Percentiles rank a stretch among this genome's conserved stretches.
phyloP scores from a whole-genome alignment of 1,140 invertebrate species.

The Laupala kohalensis region DNA sequence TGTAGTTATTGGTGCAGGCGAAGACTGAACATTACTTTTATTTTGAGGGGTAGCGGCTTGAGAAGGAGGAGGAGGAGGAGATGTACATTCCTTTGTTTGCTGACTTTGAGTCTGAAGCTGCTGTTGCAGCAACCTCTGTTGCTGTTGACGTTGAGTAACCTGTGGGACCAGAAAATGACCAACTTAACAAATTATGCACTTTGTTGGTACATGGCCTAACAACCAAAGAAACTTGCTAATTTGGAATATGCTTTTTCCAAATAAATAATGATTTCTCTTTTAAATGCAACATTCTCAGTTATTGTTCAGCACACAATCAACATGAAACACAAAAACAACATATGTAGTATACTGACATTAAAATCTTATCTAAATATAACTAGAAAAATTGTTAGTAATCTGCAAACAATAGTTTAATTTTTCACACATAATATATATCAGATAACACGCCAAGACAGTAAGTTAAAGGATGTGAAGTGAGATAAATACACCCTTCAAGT shows the following conservation, averaged over 20 bases:
- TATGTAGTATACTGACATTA: neutral
- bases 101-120: constrained; percentile 29
- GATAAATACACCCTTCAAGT: too few relatives aligned
- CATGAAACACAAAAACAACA: neutral
- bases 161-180: constrained; percentile 17
- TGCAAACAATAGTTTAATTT: neutral
- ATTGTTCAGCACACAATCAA: neutral
- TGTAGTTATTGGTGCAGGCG: neutral
- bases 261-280: too few relatives aligned
- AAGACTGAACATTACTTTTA: neutral
- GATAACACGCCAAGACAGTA: neutral
- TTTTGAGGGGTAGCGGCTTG: neutral
- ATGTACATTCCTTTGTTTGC: neutral
- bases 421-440: neutral
- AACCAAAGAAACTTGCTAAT: too few relatives aligned
- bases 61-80: constrained; percentile 8
- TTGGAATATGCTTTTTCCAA: too few relatives aligned
- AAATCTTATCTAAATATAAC: too few relatives aligned
- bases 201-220: neutral
- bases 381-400: neutral
- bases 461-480: neutral
- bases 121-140: constrained; percentile 40
- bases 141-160: constrained; percentile 48
- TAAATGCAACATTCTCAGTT: too few relatives aligned
- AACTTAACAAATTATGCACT: neutral